Evolutionary conservation across 2,113 vertebrate genomes (phyloP).

Genomic region (Boleophthalmus pectinirostris): DNA sequence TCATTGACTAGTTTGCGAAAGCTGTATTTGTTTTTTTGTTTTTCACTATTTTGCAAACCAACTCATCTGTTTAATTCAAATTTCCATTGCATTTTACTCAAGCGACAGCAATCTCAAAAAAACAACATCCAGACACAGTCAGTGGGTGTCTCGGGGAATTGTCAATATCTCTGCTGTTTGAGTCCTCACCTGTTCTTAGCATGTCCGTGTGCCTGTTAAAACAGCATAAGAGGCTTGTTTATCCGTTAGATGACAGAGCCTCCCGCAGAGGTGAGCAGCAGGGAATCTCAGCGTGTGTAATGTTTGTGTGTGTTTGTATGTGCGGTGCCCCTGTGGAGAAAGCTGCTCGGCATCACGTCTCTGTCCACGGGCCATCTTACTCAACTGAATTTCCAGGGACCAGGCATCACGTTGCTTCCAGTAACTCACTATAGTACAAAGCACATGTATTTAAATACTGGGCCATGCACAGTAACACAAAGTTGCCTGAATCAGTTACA

Average conservation of each 20-base stretch:
- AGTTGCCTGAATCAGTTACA: neutral
- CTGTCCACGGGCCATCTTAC: constrained; percentile 24
- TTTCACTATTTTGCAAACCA: no score
- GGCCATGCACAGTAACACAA: neutral
- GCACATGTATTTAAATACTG: neutral
- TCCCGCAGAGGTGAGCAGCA: constrained; percentile 29
- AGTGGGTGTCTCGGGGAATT: neutral
- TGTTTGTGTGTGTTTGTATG: constrained; percentile 30
- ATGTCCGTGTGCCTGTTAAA: neutral
- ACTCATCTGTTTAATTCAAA: no score
- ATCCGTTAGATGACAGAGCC: constrained; percentile 29
- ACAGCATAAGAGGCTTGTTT: constrained; percentile 15
- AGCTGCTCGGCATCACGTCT: constrained; percentile 29
- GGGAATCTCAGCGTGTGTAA: neutral
- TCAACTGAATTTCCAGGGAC: constrained; percentile 5
- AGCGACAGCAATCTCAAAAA: no score
- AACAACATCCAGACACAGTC: neutral
- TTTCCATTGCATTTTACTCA: no score
- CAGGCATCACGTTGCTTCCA: neutral
- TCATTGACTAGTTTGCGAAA: no score
- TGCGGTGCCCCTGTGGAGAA: constrained; percentile 29
- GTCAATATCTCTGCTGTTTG: neutral
- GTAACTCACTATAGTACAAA: neutral
- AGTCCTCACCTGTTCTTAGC: neutral
- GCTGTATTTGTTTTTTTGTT: no score